Evolutionary conservation across 2,113 vertebrate genomes (phyloP).

Genomic region (Nanorana parkeri): DNA sequence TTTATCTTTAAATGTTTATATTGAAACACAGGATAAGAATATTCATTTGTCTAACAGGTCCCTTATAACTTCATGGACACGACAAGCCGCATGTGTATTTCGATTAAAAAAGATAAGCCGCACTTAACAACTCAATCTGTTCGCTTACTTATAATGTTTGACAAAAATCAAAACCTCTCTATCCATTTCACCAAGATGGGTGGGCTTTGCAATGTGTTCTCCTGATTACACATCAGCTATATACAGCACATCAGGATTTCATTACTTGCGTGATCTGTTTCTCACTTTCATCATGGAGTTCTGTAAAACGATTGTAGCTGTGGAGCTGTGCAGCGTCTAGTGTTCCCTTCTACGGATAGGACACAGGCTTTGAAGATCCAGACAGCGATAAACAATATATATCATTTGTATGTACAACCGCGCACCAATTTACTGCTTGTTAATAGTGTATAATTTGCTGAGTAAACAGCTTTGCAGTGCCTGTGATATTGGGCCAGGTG

Average conservation of each 20-base stretch:
- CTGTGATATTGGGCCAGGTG: slow-evolving; percentile 48
- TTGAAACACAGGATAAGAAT: neutral
- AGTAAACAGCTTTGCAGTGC: slow-evolving; percentile 27
- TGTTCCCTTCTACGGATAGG: neutral
- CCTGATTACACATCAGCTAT: neutral
- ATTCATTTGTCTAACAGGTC: neutral
- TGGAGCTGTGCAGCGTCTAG: neutral
- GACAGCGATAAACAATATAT: slow-evolving; percentile 25
- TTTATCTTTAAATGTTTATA: no score
- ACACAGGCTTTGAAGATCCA: slow-evolving; percentile 35
- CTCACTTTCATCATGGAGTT: slow-evolving; percentile 18
- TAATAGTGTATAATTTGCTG: slow-evolving; percentile 43
- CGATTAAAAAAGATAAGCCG: neutral
- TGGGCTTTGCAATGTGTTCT: slow-evolving; percentile 22
- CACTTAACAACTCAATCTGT: neutral
- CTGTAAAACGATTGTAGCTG: neutral
- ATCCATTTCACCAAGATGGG: slow-evolving; percentile 2
- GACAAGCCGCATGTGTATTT: neutral
- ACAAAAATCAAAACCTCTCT: neutral
- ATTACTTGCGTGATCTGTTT: slow-evolving; percentile 22
- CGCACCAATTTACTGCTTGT: slow-evolving; percentile 37
- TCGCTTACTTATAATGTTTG: neutral
- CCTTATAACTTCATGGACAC: neutral
- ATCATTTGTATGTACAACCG: slow-evolving; percentile 33
- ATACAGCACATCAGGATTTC: slow-evolving; percentile 14